Evolutionary conservation across 2,888 invertebrate genomes (phyloP).

Genomic region (Lomographa bimaculata): DNA sequence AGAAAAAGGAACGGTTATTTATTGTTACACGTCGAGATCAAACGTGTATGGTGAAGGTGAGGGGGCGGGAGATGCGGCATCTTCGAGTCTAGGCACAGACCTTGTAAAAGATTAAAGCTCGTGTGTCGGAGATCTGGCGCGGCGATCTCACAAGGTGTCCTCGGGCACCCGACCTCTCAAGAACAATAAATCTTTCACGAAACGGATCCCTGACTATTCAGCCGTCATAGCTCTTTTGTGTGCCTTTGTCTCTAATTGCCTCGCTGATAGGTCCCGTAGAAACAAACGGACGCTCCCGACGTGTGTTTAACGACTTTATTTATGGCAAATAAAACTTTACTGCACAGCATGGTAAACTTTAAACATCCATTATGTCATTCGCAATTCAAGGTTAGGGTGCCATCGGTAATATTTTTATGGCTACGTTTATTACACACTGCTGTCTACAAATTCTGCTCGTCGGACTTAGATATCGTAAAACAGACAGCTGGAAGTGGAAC

Average conservation of each 20-base stretch:
- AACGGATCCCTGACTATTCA: conserved; percentile 43
- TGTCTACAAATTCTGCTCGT: conserved; percentile 3
- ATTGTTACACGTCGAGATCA: conserved; percentile 37
- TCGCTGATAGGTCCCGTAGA: conserved; percentile 46
- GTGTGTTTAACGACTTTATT: conserved; percentile 55
- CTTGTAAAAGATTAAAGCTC: conserved; percentile 4
- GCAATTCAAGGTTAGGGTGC: conserved; percentile 50
- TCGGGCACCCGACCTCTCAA: conserved; percentile 32
- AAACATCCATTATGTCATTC: conserved; percentile 41
- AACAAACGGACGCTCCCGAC: conserved; percentile 46
- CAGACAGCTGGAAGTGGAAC: conserved; percentile 1
- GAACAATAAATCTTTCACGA: conserved; percentile 48
- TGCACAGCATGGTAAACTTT: conserved; percentile 39
- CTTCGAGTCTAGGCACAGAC: conserved; percentile 5
- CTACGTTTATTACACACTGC: conserved; percentile 24
- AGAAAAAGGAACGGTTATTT: conserved; percentile 40
- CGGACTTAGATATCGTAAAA: conserved; percentile 5
- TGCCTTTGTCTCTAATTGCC: conserved; percentile 50
- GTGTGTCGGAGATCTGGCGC: too few species aligned
- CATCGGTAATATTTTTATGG: conserved; percentile 38
- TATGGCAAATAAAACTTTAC: conserved; percentile 60
- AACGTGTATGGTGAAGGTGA: conserved; percentile 32
- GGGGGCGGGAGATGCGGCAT: conserved; percentile 30
- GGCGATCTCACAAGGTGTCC: conserved; percentile 41
- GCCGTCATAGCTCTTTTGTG: conserved; percentile 44